phyloP scores from a whole-genome alignment of 2,888 invertebrate genomes.

The Hemistola chrysoprasaria region DNA sequence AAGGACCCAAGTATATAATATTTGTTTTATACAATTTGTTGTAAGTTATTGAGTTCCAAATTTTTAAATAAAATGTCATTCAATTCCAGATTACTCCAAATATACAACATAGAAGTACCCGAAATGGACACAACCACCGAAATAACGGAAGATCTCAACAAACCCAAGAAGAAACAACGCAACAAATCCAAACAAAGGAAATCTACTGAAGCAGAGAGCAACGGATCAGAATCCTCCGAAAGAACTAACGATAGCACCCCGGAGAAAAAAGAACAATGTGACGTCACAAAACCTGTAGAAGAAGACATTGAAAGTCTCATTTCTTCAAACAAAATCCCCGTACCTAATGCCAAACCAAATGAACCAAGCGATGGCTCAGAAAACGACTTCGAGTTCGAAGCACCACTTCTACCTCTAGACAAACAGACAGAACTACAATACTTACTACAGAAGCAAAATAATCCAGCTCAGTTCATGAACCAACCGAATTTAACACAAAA shows the following conservation, averaged over 20 bases:
- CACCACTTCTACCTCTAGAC: constrained; percentile 56
- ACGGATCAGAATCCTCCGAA: constrained; percentile 62
- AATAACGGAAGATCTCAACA: constrained; percentile 48
- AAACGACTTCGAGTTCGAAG: constrained; percentile 58
- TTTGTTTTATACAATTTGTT: no score
- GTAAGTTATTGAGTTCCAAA: no score
- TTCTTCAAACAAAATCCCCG: constrained; percentile 74
- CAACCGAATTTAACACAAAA: constrained; percentile 62
- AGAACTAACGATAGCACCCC: constrained; percentile 61
- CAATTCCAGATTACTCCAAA: constrained; percentile 85
- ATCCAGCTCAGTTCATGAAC: constrained; percentile 71
- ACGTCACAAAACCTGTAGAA: constrained; percentile 42
- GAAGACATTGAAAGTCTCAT: constrained; percentile 78
- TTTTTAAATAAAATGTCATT: constrained; percentile 8
- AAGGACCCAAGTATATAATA: no score
- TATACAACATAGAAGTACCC: constrained; percentile 86
- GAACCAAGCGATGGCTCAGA: constrained; percentile 61
- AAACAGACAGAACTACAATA: constrained; percentile 76
- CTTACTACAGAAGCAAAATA: constrained; percentile 73
- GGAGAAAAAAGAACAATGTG: constrained; percentile 55
- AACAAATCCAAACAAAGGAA: constrained; percentile 68
- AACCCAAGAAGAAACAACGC: constrained; percentile 66
- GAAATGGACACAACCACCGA: constrained; percentile 76
- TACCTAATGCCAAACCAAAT: constrained; percentile 57
- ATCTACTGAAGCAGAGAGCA: constrained; percentile 57